A percentile compares a stretch with the other conserved stretches of the same genome.
phyloP scores from a whole-genome alignment of 2,113 vertebrate species.

The Diphyllodes magnificus region DNA sequence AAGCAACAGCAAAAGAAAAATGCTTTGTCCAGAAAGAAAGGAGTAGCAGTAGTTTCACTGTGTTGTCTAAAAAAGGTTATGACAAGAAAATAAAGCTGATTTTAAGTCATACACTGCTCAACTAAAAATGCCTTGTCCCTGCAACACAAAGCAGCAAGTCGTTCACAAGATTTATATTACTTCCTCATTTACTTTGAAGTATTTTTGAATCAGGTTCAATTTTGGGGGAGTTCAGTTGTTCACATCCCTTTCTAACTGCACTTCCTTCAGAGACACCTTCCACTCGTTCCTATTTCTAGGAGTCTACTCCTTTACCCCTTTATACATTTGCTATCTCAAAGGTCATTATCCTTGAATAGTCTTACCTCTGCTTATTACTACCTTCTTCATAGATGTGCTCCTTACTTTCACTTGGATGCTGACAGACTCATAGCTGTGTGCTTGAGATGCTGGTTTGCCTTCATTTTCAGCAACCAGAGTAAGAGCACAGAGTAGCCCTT shows the following conservation, averaged over 20 bases:
- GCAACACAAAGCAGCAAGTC: background rate
- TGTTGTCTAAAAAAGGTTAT: background rate
- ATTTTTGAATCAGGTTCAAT: background rate
- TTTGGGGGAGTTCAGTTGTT: background rate
- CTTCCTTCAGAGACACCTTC: background rate
- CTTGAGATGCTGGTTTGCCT: background rate
- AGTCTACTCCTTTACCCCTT: background rate
- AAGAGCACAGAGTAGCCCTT: background rate
- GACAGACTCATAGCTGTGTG: background rate
- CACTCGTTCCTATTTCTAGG: background rate
- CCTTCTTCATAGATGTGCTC: background rate
- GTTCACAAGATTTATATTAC: background rate
- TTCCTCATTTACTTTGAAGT: background rate
- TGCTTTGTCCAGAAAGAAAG: background rate
- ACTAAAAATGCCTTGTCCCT: background rate
- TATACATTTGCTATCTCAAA: background rate
- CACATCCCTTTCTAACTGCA: background rate
- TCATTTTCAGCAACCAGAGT: background rate
- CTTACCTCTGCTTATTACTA: background rate
- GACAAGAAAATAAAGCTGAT: background rate
- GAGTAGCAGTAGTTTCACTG: background rate
- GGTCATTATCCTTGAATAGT: background rate
- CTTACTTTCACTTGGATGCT: background rate
- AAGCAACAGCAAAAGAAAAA: background rate
- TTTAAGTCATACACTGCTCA: background rate